Evolutionary conservation across 2,113 vertebrate species (phyloP), one percentile per base, ranked within the genome.

Genomic region (Brienomyrus longianalis): DNA sequence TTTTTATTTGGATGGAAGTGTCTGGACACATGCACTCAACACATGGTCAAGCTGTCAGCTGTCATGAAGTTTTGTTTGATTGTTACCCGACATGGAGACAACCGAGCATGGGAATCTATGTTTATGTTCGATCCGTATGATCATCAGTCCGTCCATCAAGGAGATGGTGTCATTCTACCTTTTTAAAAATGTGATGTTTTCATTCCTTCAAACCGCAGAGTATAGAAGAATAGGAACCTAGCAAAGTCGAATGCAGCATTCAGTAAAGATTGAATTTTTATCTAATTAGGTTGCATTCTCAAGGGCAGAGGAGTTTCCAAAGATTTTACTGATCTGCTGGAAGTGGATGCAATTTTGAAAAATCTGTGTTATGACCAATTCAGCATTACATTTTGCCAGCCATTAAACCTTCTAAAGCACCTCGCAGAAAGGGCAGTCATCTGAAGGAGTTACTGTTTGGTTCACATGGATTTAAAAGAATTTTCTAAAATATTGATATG

Each of bases 1-100:
- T 88, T 66, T 54, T 31, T 87, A 86, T 86, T 52, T 86, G 84
- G 50, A 87, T 35, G 27, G 8, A 87, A 43, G 13, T 87, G n/a
- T 80, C 31, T 80, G 13, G 35, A 43, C 5, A 80, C 15, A 8
- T 8, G 74, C 15, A 35, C 74, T 80, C 35, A 70, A 80, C 74
- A 39, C 35, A 0, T 43, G 74, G 17, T 8, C 21, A 80, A 6
- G 31, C 35, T n/a, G 7, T 45, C 35, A 10, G 39, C 21, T 47
- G 80, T 43, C 10, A 70, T 31, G 47, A 84, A 50, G 45, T 48
- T 85, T 85, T 27, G 48, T 85, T 48, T 85, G 83, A 85, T 7
- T 80, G 74, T 80, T 43, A 80, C 74, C 74, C 35, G 43, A 43
- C 35, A 80, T 19, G 27, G 35, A 43, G 74, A 43, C 35, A 80